Evolutionary conservation across 2,113 vertebrate genomes (phyloP).

Genomic region (Cebidichthys violaceus): DNA sequence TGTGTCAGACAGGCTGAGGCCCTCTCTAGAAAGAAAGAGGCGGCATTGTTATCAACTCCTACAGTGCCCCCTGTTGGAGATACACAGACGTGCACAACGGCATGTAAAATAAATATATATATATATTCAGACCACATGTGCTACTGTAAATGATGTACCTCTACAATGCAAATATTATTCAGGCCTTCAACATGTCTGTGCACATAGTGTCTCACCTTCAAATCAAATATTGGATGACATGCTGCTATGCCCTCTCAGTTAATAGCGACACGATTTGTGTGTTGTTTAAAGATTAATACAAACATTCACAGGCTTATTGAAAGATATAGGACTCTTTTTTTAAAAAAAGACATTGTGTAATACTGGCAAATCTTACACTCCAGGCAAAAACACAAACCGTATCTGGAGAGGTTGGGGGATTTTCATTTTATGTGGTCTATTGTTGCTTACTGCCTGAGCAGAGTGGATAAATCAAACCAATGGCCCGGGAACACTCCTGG

Average conservation of each 20-base stretch:
- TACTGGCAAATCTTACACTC: neutral
- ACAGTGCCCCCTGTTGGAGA: conserved; percentile 77
- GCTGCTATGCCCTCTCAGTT: neutral
- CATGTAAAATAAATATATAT: neutral
- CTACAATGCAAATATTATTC: neutral
- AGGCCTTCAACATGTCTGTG: neutral
- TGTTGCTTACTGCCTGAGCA: conserved; percentile 47
- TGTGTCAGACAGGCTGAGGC: conserved; percentile 42
- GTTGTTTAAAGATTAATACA: neutral
- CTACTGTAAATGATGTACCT: neutral
- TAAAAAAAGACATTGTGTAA: conserved; percentile 7
- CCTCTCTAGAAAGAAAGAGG: conserved; percentile 15
- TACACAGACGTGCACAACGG: neutral
- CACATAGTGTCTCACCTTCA: neutral
- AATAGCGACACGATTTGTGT: neutral
- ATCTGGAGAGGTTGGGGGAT: conserved; percentile 11
- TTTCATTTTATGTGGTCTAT: conserved; percentile 33
- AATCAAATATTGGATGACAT: neutral
- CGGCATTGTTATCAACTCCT: conserved; percentile 53
- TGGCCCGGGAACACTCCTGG: conserved; percentile 60
- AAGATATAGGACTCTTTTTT: neutral
- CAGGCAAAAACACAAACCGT: neutral
- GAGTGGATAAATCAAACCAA: conserved; percentile 68
- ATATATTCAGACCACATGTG: neutral
- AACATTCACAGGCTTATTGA: neutral